Base-by-base conservation (phyloP, 1,140 invertebrate species). In the Dreissena polymorpha region DNA sequence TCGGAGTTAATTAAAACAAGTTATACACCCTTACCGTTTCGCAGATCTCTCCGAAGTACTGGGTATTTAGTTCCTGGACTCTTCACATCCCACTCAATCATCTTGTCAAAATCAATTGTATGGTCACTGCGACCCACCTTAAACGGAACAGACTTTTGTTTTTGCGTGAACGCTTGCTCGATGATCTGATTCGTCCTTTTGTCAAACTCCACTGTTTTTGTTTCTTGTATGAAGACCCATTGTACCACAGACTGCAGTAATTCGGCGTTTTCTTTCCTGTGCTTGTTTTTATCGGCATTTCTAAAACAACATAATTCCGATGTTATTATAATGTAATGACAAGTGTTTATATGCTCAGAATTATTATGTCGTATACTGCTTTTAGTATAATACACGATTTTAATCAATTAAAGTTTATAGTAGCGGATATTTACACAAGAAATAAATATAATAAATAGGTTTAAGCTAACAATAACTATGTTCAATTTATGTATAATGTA, bases 31-130 rank as follows among this genome's bases (percentile, higher is more conserved):
- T 39, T 39, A 78, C 76, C 76, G 14, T 64, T 29, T 16, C 55
- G 13, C 23, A 80, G 77, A 64, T 80, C 77, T 50, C 77, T 29
- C 51, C 77, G 70, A 23, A 80, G 69, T 0, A 80, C 69, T n/a
- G n/a, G n/a, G n/a, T n/a, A n/a, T n/a, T n/a, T n/a, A n/a, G n/a
- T n/a, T n/a, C n/a, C n/a, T n/a, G n/a, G n/a, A n/a, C n/a, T n/a
- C n/a, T n/a, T n/a, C n/a, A n/a, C n/a, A n/a, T n/a, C n/a, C n/a
- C n/a, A 50, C 49, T 80, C 77, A 8, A 25, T 60, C 77, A 80
- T 80, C 13, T 49, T 80, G 25, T 23, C 39, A 51, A 80, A 80
- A 27, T 80, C 77, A 21, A 80, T 80, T 21, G 49, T 57, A 51
- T 70, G 72, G 50, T 71, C 77, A 14, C 55, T 53, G 18, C 29